Conservation (phyloP, 2,797 vertebrate genomes). For the Muraenolepis orangiensis region DNA sequence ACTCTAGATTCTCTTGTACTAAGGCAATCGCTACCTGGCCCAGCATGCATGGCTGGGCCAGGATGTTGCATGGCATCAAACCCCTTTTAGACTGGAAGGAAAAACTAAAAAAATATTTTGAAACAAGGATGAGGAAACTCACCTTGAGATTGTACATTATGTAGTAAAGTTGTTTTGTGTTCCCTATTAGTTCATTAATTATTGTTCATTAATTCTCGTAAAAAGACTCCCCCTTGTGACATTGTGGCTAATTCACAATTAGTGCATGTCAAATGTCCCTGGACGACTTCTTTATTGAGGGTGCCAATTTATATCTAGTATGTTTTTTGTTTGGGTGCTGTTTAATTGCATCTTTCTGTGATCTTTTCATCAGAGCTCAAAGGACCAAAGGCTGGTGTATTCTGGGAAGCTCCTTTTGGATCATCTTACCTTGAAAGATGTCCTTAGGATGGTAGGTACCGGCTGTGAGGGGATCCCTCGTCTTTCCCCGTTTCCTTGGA, state of each 20-base stretch:
- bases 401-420: slow-evolving; percentile 94
- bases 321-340: slow-evolving; percentile 30
- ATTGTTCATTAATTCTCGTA: background rate
- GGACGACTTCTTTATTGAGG: background rate
- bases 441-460: slow-evolving; percentile 90
- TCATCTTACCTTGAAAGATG: slow-evolving; percentile 90
- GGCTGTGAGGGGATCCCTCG: background rate
- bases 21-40: background rate
- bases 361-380: slow-evolving; percentile 79
- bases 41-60: background rate
- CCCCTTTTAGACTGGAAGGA: background rate
- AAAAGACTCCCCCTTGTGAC: too few relatives aligned
- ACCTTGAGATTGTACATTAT: background rate
- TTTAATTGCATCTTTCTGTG: slow-evolving; percentile 38
- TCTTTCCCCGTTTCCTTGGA: background rate
- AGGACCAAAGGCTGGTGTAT: slow-evolving; percentile 96
- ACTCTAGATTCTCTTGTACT: background rate
- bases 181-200: background rate
- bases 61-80: background rate
- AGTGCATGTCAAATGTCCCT: background rate
- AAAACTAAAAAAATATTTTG: background rate
- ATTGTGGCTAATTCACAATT: background rate
- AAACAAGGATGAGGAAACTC: background rate
- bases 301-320: background rate
- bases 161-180: too few relatives aligned